phyloP scores from a whole-genome alignment of 1,140 invertebrate genomes.

The Protaetia brevitarsis region DNA sequence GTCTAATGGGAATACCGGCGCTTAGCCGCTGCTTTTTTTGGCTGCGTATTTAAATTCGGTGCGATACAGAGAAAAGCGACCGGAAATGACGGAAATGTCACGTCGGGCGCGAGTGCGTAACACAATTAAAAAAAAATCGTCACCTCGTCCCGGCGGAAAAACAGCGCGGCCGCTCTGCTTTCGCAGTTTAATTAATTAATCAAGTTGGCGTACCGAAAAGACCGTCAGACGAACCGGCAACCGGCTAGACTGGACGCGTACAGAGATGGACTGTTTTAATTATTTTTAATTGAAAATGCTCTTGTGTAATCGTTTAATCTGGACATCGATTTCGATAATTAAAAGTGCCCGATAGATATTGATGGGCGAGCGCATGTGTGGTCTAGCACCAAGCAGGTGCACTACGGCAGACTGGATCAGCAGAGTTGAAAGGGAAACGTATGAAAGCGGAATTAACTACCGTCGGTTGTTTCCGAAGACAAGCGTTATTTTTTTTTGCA shows the following conservation, averaged over 20 bases:
- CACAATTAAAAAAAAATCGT: background rate
- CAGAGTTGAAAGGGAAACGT: too few species aligned
- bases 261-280: slow-evolving; percentile 3
- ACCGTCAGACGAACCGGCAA: background rate
- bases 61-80: background rate
- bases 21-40: too few species aligned
- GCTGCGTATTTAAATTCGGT: background rate
- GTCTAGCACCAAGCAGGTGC: too few species aligned
- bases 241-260: background rate
- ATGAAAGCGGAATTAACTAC: too few species aligned
- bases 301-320: slow-evolving; percentile 14
- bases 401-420: too few species aligned
- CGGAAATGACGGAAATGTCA: background rate
- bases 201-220: too few species aligned
- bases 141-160: background rate
- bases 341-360: too few species aligned
- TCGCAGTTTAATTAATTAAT: slow-evolving; percentile 13
- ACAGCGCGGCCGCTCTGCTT: background rate
- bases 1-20: background rate
- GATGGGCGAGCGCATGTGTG: too few species aligned
- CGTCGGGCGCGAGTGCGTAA: background rate
- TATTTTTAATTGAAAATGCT: slow-evolving; percentile 15
- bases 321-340: slow-evolving; percentile 11
- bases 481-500: too few species aligned
- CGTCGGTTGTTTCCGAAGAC: too few species aligned